Conservation (phyloP, 1,140 invertebrate species). For the Rhizoglyphus robini region DNA sequence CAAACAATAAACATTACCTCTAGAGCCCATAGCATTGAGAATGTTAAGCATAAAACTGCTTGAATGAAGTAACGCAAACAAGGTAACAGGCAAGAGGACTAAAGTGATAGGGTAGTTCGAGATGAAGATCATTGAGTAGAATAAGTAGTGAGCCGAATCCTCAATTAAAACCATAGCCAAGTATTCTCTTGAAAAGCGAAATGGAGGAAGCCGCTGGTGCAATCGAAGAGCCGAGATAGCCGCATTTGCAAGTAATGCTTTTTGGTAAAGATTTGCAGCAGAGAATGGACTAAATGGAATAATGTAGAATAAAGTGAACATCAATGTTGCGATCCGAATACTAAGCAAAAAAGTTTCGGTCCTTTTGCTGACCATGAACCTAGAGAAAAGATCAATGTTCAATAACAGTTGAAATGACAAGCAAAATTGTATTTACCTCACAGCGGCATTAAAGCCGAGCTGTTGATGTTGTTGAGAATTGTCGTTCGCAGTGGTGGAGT, state of each 20-base stretch:
- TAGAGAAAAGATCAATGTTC: neutral
- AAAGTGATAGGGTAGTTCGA: slow-evolving; percentile 72
- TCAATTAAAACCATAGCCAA: slow-evolving; percentile 61
- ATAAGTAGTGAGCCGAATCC: slow-evolving; percentile 90
- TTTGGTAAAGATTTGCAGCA: slow-evolving; percentile 49
- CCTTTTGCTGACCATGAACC: slow-evolving; percentile 60
- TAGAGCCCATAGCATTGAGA: slow-evolving; percentile 62
- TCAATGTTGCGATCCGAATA: slow-evolving; percentile 60
- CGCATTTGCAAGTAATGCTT: slow-evolving; percentile 75
- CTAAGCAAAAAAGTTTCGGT: slow-evolving; percentile 68
- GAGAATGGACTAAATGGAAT: slow-evolving; percentile 46
- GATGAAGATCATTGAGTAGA: slow-evolving; percentile 85
- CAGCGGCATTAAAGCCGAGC: neutral
- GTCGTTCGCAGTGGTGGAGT: neutral
- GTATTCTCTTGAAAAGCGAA: slow-evolving; percentile 57
- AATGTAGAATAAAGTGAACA: slow-evolving; percentile 68
- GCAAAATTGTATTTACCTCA: neutral
- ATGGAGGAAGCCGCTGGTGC: slow-evolving; percentile 71
- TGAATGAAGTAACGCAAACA: slow-evolving; percentile 80
- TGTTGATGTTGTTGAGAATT: neutral
- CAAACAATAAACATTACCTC: slow-evolving; percentile 17
- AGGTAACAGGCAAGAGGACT: slow-evolving; percentile 68
- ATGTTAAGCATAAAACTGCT: slow-evolving; percentile 73
- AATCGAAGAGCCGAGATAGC: slow-evolving; percentile 81
- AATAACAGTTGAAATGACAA: neutral